Evolutionary conservation across 2,113 vertebrate genomes (phyloP).

Genomic region (Delphinus delphis): DNA sequence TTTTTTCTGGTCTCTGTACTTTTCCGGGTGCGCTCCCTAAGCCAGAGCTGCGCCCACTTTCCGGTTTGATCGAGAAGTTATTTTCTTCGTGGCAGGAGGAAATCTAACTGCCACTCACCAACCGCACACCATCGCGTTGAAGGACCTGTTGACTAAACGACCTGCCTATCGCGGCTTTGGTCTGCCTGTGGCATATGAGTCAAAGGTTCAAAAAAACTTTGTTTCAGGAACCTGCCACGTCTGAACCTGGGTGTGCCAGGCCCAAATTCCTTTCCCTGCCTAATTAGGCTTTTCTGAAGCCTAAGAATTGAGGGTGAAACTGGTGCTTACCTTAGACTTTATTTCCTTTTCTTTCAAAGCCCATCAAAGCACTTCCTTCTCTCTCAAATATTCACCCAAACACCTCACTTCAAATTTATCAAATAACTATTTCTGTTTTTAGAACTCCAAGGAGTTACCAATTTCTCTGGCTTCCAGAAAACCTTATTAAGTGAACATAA

Average conservation of each 20-base stretch:
- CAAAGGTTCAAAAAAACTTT: conserved; percentile 62
- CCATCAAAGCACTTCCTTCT: not conserved
- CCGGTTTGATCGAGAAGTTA: conserved; percentile 40
- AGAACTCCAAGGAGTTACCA: not conserved
- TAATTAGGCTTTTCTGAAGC: conserved; percentile 62
- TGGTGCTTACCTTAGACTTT: not conserved
- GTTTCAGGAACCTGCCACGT: conserved; percentile 74
- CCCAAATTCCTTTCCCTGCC: conserved; percentile 60
- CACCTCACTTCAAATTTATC: not conserved
- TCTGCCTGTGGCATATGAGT: conserved; percentile 68
- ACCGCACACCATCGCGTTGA: conserved; percentile 27
- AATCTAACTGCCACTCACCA: conserved; percentile 43
- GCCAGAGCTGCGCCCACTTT: conserved; percentile 58
- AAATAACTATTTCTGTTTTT: conserved; percentile 31
- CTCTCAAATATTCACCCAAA: not conserved
- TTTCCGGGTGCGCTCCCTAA: conserved; percentile 47
- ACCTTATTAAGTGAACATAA: not conserved
- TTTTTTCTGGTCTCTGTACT: not conserved
- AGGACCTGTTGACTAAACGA: conserved; percentile 72
- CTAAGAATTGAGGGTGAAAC: conserved; percentile 56
- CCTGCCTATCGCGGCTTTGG: conserved; percentile 24
- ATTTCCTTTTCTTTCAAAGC: conserved; percentile 17
- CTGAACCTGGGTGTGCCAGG: conserved; percentile 71
- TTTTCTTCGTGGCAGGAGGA: conserved; percentile 61
- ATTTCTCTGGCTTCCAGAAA: conserved; percentile 6